Evolutionary conservation across 2,797 vertebrate species (phyloP), one percentile per base, ranked within the genome.

Genomic region (Geotrypetes seraphini): DNA sequence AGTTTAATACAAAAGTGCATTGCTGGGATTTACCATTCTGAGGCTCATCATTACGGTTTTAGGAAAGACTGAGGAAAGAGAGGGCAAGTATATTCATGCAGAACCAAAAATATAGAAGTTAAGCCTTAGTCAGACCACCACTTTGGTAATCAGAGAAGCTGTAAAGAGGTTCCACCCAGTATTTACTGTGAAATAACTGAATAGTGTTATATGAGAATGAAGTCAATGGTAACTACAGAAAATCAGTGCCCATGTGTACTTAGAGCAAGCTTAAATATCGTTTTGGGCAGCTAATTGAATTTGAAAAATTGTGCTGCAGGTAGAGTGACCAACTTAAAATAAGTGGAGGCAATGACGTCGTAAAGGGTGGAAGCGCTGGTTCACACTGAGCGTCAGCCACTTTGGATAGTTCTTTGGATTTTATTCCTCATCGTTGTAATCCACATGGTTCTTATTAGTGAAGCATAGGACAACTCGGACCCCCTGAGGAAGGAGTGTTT

Each of bases 11-110:
- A 37, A 46, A 31, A 26, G 18, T 25, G 9, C 16, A 19, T 8
- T 40, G 19, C 40, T 45, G 39, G 31, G 39, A 22, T 50, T 57
- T 57, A 36, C 33, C 27, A 45, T 27, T 35, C 6, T 25, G n/a
- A 30, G n/a, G n/a, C 26, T 48, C 26, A 15, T 22, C 19, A 20
- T 36, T 49, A 28, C n/a, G 24, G 6, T 42, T 28, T 57, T 50
- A 30, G 19, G 25, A 15, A 12, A 36, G 9, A 15, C n/a, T 13
- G 46, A 48, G 23, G 19, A 11, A 23, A 7, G 10, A 11, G 43
- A 57, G 39, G 12, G 9, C 31, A 27, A 47, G 12, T 40, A 42
- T 16, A 20, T 39, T 43, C 40, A 43, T 39, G 36, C 22, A 31
- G 39, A 41, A 14, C 10, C 9, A 2, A 1, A 22, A 38, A 40